Conservation (phyloP, 2,888 invertebrate species). For the Ormia ochracea region DNA sequence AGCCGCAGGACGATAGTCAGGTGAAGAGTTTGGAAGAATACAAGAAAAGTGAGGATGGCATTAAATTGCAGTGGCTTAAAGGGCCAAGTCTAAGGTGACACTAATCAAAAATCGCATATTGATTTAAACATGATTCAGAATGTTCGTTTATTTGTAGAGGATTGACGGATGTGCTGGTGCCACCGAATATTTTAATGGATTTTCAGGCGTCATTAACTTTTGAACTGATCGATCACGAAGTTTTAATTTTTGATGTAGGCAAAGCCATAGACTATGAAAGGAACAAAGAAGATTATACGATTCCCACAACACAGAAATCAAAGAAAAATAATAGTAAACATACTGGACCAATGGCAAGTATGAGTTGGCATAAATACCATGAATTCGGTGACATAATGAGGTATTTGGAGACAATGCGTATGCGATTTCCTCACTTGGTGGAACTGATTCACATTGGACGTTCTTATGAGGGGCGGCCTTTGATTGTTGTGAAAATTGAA, state of each 20-base stretch:
- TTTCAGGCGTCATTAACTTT: conserved; percentile 79
- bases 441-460: conserved; percentile 84
- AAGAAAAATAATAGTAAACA: conserved; percentile 44
- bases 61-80: conserved; percentile 80
- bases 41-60: conserved; percentile 77
- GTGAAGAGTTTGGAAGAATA: conserved; percentile 77
- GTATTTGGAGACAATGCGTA: conserved; percentile 83
- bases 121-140: not conserved
- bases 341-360: conserved; percentile 72
- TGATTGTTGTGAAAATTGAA: conserved; percentile 83
- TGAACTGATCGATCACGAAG: conserved; percentile 81
- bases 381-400: conserved; percentile 83
- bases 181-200: conserved; percentile 80
- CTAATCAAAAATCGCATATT: not conserved
- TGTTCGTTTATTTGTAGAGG: conserved; percentile 71
- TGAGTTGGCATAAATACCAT: conserved; percentile 85
- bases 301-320: conserved; percentile 62
- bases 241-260: conserved; percentile 85
- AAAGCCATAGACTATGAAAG: conserved; percentile 84
- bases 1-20: conserved; percentile 76
- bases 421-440: conserved; percentile 81
- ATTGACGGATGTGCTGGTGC: conserved; percentile 84
- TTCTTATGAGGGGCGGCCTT: conserved; percentile 84
- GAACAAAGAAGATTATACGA: conserved; percentile 78
- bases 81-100: conserved; percentile 78